A percentile compares a stretch with the other conserved stretches of the same genome.
Conservation (phyloP, 2,113 vertebrate species). For the Rhinopithecus roxellana region DNA sequence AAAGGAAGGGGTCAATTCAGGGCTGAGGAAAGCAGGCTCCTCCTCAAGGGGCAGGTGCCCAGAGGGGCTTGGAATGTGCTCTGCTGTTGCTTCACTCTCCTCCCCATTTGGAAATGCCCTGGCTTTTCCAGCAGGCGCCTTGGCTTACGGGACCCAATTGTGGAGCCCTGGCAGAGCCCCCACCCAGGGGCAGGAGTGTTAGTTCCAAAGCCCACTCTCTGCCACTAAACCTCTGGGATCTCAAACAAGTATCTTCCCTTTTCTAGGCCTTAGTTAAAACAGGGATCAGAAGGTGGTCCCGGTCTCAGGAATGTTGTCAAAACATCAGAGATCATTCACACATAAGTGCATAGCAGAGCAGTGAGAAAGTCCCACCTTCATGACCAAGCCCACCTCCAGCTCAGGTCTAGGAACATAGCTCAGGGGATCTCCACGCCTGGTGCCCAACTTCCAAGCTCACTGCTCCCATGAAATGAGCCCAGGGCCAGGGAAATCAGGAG, state of each 20-base stretch:
- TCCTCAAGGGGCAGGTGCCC: background rate
- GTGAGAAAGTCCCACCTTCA: background rate
- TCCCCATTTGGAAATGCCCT: background rate
- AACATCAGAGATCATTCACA: rapidly evolving
- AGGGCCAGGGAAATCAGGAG: background rate
- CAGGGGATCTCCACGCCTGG: rapidly evolving
- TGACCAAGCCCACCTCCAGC: background rate
- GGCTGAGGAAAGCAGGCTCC: background rate
- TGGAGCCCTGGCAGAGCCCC: background rate
- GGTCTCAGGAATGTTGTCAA: background rate
- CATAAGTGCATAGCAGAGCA: rapidly evolving
- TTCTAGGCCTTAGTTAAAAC: background rate
- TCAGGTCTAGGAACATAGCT: background rate
- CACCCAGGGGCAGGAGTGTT: background rate
- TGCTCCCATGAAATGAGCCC: background rate
- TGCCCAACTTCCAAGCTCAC: background rate
- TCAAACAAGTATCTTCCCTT: background rate
- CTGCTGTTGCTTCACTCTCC: background rate
- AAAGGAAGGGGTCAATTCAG: rapidly evolving
- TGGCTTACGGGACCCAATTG: background rate
- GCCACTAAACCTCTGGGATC: background rate
- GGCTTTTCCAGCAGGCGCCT: too few relatives aligned
- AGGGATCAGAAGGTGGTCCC: background rate
- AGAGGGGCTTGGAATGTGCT: background rate
- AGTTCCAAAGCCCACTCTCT: background rate